phyloP scores from a whole-genome alignment of 2,888 invertebrate species.

The Spisula subtruncata region DNA sequence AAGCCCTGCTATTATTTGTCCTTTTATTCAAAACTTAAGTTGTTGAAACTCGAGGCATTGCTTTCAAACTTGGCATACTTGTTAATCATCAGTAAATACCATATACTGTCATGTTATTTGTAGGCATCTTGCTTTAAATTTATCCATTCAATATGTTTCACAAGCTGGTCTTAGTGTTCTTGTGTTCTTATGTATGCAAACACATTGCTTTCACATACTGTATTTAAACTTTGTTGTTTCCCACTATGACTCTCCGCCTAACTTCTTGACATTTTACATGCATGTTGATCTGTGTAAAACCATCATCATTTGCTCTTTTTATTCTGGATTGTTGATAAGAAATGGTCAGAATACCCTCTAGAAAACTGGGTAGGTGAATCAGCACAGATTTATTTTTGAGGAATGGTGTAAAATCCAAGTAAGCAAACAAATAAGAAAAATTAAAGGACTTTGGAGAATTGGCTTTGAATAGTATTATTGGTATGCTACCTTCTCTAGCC shows the following conservation, averaged over 20 bases:
- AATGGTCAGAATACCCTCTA: too few relatives aligned
- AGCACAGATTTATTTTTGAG: too few relatives aligned
- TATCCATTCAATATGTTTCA: not conserved
- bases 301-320: not conserved
- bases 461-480: too few relatives aligned
- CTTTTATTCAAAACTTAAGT: not conserved
- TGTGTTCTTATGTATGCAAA: not conserved
- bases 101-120: not conserved
- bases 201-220: not conserved
- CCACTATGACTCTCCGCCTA: not conserved
- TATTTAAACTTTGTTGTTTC: not conserved
- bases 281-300: not conserved
- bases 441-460: too few relatives aligned
- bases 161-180: conserved; percentile 6
- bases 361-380: too few relatives aligned
- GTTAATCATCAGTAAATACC: too few relatives aligned
- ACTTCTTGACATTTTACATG: not conserved
- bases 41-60: too few relatives aligned
- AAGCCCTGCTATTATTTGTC: too few relatives aligned
- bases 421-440: too few relatives aligned
- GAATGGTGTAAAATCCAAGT: too few relatives aligned
- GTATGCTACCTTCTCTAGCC: too few relatives aligned
- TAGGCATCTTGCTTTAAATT: not conserved
- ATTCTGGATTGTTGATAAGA: not conserved
- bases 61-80: too few relatives aligned